Percentiles rank a stretch among this genome's conserved stretches.
Conservation (phyloP, 2,888 invertebrate genomes). For the Netelia fuscicornis region DNA sequence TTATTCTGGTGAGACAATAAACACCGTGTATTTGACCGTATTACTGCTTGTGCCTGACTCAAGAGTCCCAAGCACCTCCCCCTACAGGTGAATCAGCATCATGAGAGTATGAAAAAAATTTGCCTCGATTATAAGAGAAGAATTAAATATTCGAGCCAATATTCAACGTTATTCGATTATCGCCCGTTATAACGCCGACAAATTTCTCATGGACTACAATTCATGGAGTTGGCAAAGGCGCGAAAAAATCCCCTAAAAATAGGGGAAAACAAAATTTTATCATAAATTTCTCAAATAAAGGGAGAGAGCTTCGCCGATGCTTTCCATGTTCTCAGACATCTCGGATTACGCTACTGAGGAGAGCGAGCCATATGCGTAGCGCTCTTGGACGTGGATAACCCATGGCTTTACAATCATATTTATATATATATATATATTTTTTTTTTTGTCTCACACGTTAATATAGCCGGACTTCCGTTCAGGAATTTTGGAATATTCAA, state of each 20-base stretch:
- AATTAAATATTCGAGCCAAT: background rate
- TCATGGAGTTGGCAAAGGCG: background rate
- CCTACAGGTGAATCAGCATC: slow-evolving; percentile 37
- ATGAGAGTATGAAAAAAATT: slow-evolving; percentile 13
- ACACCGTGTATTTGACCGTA: slow-evolving; percentile 11
- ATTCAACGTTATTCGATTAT: no score
- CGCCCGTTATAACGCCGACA: no score
- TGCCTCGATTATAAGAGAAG: background rate
- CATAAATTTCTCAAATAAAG: slow-evolving; percentile 13
- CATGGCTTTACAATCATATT: background rate
- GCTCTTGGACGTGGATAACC: slow-evolving; percentile 13
- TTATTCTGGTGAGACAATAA: background rate
- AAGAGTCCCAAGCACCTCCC: background rate
- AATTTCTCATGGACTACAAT: background rate
- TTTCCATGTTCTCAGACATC: slow-evolving; percentile 61
- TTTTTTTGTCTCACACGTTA: background rate
- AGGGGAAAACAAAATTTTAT: background rate
- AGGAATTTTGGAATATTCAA: background rate
- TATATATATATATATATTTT: background rate
- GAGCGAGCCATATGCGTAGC: slow-evolving; percentile 56
- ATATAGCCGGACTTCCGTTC: background rate
- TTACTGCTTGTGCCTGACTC: slow-evolving; percentile 15
- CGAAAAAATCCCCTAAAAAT: background rate
- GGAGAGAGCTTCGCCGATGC: slow-evolving; percentile 26
- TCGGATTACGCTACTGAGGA: slow-evolving; percentile 49